Evolutionary conservation across 2,797 vertebrate species (phyloP), one percentile per base, ranked within the genome.

Genomic region (Semotilus atromaculatus): DNA sequence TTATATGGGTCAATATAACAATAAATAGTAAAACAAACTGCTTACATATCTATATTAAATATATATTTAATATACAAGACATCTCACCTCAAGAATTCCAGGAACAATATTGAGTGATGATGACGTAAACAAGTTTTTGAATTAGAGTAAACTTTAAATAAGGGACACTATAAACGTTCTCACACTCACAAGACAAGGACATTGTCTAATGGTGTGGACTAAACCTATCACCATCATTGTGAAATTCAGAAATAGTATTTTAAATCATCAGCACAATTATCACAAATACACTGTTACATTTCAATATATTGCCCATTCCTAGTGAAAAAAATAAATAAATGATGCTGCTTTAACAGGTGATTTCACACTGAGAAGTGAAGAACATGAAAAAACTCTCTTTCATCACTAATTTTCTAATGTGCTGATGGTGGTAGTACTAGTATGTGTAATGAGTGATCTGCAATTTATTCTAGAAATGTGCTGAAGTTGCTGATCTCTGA

Each of bases 391-490:
- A 43, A 77, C 23, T 34, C 38, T 11, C 10, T 38, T 51, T 75
- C 31, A 64, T 64, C 4, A n/a, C 16, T 31, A 60, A 58, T 26
- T 19, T 55, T 40, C 51, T 64, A 74, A 64, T 67, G 21, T 26
- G 23, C 81, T 67, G 89, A 64, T 6, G 19, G 83, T 70, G 10
- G 3, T 18, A 51, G 8, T 23, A 40, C 7, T 40, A 58, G 43
- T 60, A n/a, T 72, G 66, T 34, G 19, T 72, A 43, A 31, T 72
- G 29, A 72, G 53, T 62, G 68, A 43, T 48, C 71, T 66, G 81
- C 23, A 38, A 68, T 81, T 19, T 51, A 36, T 75, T 64, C 36
- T 21, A 48, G 5, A 66, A 77, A 55, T 40, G 43, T 66, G 70
- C 45, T 67, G 73, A 67, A 66, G 45, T 38, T 75, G 21, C n/a